Conservation (phyloP, 2,888 invertebrate genomes). For the Campoletis raptor region DNA sequence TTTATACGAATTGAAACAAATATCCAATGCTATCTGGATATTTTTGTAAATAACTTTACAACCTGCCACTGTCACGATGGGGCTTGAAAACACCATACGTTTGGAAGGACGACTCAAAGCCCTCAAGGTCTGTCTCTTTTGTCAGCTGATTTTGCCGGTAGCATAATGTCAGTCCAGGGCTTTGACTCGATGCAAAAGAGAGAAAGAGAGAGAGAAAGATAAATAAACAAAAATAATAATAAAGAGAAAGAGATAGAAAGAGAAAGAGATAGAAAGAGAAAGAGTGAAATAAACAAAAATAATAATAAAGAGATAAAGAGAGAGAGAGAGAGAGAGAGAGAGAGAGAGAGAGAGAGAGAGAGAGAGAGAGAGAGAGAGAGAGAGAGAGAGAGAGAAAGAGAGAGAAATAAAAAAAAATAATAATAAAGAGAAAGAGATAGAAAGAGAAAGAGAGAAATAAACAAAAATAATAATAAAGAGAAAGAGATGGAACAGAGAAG, state of each 20-base stretch:
- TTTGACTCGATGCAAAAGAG: constrained; percentile 29
- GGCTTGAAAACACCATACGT: constrained; percentile 34
- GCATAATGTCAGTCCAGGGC: constrained; percentile 34
- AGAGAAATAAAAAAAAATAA: too few species aligned
- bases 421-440: too few species aligned
- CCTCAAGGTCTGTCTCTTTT: constrained; percentile 72
- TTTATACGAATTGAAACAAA: too few species aligned
- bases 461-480: too few species aligned
- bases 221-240: not conserved
- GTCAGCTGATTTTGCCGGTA: constrained; percentile 69
- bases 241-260: not conserved
- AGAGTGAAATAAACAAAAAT: too few species aligned
- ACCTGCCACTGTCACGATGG: constrained; percentile 20
- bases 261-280: not conserved
- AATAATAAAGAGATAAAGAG: not conserved
- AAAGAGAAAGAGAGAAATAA: too few species aligned
- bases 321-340: not conserved
- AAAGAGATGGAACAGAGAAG: too few species aligned
- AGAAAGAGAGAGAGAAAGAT: not conserved
- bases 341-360: not conserved
- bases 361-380: not conserved
- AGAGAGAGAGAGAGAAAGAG: too few species aligned
- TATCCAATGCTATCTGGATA: too few species aligned
- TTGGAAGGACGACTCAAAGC: constrained; percentile 72
- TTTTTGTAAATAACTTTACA: not conserved